Evolutionary conservation across 2,797 vertebrate species (phyloP), one percentile per base, ranked within the genome.

Genomic region (Macrochelys suwanniensis): DNA sequence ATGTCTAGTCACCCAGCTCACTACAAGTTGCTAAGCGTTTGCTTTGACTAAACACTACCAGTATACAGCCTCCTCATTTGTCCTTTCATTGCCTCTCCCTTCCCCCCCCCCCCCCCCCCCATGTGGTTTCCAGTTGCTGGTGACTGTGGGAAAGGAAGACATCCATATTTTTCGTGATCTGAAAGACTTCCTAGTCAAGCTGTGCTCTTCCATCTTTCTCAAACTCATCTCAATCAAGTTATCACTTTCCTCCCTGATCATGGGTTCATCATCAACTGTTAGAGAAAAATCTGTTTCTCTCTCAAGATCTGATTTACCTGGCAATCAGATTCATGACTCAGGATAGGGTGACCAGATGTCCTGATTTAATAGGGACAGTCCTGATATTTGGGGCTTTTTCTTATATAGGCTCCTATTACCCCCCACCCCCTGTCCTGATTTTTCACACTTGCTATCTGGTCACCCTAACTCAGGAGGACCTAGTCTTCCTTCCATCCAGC

Each of bases 41-140:
- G 21, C 25, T 91, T 54, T 54, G 74, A 19, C 0, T 1, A 4
- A 92, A 12, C 9, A 15, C 2, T 31, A 61, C 17, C 47, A 56
- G 25, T 84, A 76, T 77, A 77, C 37, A 77, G 2, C 74, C 16
- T 13, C 82, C 79, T 78, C 61, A 11, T 19, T 6, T 33, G 2
- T 56, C 3, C 80, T 94, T 92, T 92, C 9, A 3, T 16, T 57
- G 49, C 37, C 16, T 11, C 56, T 82, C 23, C 54, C 93, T 92
- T 4, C 3, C 23, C 68, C 3, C 57, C 1, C 4, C 54, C 37
- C 3, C 23, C 68, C 3, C 57, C 1, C 4, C 54, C 1, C 49
- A 11, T 2, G 4, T 50, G 17, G 13, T 17, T 82, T 95, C 47
- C 86, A 76, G 8, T 51, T 82, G 11, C 28, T 84, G 93, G 42